A percentile compares a stretch with the other conserved stretches of the same genome.
Conservation (phyloP, 1,140 invertebrate species). For the Prorops nasuta region DNA sequence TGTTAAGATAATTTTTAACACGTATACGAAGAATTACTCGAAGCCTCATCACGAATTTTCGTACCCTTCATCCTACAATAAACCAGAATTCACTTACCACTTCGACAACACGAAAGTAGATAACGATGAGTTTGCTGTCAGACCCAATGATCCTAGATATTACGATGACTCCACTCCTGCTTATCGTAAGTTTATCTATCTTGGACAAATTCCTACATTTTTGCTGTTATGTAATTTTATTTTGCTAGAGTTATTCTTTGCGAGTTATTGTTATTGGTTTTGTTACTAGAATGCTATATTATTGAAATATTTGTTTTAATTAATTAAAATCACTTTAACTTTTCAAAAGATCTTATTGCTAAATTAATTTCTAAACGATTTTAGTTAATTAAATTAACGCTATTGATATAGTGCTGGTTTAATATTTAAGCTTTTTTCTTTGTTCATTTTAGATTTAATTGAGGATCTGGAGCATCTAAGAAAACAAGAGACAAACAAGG, state of each 20-base stretch:
- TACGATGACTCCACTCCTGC: slow-evolving; percentile 30
- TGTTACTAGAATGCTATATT: not conserved
- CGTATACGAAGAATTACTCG: too few species aligned
- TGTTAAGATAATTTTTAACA: too few species aligned
- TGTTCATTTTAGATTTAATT: not conserved
- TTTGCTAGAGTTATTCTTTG: not conserved
- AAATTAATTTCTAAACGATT: not conserved
- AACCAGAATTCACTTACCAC: slow-evolving; percentile 42
- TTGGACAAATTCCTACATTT: too few species aligned
- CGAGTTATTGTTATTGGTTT: not conserved
- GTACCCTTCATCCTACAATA: too few species aligned
- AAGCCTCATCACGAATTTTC: too few species aligned
- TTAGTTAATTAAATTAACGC: not conserved
- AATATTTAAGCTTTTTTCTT: too few species aligned
- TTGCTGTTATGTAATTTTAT: slow-evolving; percentile 10
- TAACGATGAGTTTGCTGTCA: slow-evolving; percentile 44
- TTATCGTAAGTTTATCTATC: too few species aligned
- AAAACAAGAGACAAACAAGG: not conserved
- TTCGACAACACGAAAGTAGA: slow-evolving; percentile 36
- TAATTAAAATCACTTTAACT: not conserved
- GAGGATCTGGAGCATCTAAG: slow-evolving; percentile 1
- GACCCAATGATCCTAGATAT: slow-evolving; percentile 52
- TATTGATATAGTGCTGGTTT: not conserved
- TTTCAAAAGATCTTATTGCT: not conserved
- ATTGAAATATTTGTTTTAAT: not conserved